phyloP scores from a whole-genome alignment of 2,888 invertebrate species.

The Disparrhopalites patrizii region DNA sequence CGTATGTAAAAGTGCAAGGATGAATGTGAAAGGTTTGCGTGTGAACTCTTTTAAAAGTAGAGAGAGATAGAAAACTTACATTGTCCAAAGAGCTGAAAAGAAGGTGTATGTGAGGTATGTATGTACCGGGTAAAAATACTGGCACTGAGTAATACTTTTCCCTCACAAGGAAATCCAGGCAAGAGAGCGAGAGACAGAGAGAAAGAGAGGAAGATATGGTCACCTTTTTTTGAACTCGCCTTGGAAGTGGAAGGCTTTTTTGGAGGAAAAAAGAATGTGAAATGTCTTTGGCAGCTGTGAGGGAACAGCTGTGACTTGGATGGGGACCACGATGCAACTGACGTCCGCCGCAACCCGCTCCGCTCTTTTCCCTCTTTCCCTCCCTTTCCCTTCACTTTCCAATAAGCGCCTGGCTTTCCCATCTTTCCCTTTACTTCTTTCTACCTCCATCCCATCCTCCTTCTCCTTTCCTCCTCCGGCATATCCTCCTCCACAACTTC shows the following conservation, averaged over 20 bases:
- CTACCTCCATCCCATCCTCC: not conserved
- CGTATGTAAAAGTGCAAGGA: too few relatives aligned
- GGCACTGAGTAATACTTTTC: conserved; percentile 2
- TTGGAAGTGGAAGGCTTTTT: too few relatives aligned
- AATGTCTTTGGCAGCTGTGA: conserved; percentile 34
- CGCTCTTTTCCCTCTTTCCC: conserved; percentile 29
- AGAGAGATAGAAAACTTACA: too few relatives aligned
- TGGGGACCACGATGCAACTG: conserved; percentile 31
- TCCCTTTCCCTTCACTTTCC: conserved; percentile 1
- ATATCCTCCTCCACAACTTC: not conserved
- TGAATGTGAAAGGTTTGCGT: too few relatives aligned
- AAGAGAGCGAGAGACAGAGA: too few relatives aligned
- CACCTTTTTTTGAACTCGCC: conserved; percentile 3
- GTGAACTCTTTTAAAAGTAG: too few relatives aligned
- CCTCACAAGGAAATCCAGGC: too few relatives aligned
- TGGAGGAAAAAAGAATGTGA: conserved; percentile 18
- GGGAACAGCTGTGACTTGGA: conserved; percentile 37
- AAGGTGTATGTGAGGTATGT: not conserved
- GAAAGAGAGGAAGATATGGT: not conserved
- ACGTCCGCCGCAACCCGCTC: conserved; percentile 34
- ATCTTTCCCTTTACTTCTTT: not conserved
- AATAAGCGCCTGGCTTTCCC: too few relatives aligned
- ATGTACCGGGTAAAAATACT: not conserved
- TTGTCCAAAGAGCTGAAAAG: too few relatives aligned
- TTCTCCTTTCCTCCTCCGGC: not conserved